Base-by-base conservation (phyloP, 2,888 invertebrate genomes). In the Nephrocerus scutellatus region DNA sequence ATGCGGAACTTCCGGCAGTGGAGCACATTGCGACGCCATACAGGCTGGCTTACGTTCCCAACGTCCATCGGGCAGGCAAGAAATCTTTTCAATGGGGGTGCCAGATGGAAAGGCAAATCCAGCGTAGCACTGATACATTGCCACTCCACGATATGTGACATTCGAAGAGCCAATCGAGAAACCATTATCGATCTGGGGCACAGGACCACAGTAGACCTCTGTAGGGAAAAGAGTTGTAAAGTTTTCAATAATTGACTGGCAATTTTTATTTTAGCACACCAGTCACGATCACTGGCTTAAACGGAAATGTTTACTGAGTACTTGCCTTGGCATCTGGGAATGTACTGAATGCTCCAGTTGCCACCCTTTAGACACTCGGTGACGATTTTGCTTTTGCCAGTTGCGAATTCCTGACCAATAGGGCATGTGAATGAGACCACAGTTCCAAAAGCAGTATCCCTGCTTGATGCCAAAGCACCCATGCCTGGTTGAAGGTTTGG, bases 101-200 rank as follows among this genome's bases (percentile, higher is more conserved):
- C 85, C 84, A 34, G 89, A 86, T 5, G 90, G 82, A 60, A 96
- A 95, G 34, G 89, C 89, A 62, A 93, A 93, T 28, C 92, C 95
- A 36, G 93, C 92, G 63, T 96, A 95, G 63, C 95, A 96, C 61
- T 93, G 92, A 64, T 95, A 96, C 64, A 89, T 91, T 38, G 93
- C 93, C 49, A 89, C 76, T 22, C 93, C 95, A 46, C 82, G 78
- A 61, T 89, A 96, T 2, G 93, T 95, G 6, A 96, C 95, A 66
- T 95, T 95, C 4, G 91, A 85, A 1, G 95, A 91, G 31, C 89
- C 90, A 62, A 91, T 91, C 3, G 93, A 93, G 69, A 93, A 95
- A 31, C 95, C 95, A 64, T 95, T 96, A 60, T 92, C 90, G 48
- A 96, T 96, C 75, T 96, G 96, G 38, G 95, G 95, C 31, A 96